These are phyloP conservation scores for Laothoe populi DNA, from an alignment of 2,888 invertebrate species.

Conservation along the genomic window DNA sequence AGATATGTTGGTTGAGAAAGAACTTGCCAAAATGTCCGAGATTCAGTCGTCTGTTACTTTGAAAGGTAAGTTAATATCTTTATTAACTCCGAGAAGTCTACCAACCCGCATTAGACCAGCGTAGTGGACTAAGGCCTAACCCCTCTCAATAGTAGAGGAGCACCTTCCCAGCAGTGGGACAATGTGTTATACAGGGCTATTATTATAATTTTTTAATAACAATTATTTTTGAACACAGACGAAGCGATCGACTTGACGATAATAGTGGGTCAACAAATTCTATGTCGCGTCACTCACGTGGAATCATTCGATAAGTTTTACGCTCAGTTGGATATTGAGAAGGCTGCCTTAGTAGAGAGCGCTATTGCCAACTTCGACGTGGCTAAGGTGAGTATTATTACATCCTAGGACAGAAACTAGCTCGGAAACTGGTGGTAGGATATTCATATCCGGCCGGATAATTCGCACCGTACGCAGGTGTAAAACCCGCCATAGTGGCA, in stretches of 20 bases:
- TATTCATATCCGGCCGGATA: too few relatives aligned
- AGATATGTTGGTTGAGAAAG: conserved; percentile 75
- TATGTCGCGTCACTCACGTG: conserved; percentile 72
- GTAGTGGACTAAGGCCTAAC: too few relatives aligned
- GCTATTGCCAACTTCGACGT: conserved; percentile 67
- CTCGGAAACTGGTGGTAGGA: too few relatives aligned
- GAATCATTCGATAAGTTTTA: conserved; percentile 71
- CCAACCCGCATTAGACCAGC: too few relatives aligned
- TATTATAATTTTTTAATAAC: not conserved
- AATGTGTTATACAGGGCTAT: not conserved
- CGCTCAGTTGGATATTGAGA: conserved; percentile 73
- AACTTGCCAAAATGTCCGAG: conserved; percentile 71
- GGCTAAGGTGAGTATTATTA: conserved; percentile 53
- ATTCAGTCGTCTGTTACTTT: conserved; percentile 69
- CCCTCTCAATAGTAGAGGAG: too few relatives aligned
- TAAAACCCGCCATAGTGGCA: too few relatives aligned
- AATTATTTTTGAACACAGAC: conserved; percentile 55
- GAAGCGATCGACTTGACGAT: conserved; percentile 78
- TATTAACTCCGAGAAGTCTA: too few relatives aligned
- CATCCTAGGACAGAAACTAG: too few relatives aligned
- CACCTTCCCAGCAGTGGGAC: not conserved
- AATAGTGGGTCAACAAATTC: conserved; percentile 74
- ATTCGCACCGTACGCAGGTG: too few relatives aligned
- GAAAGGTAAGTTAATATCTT: conserved; percentile 58
- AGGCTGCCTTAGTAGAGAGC: conserved; percentile 67